Evolutionary conservation across 2,888 invertebrate species (phyloP).

Genomic region (Caenorhabditis afra): DNA sequence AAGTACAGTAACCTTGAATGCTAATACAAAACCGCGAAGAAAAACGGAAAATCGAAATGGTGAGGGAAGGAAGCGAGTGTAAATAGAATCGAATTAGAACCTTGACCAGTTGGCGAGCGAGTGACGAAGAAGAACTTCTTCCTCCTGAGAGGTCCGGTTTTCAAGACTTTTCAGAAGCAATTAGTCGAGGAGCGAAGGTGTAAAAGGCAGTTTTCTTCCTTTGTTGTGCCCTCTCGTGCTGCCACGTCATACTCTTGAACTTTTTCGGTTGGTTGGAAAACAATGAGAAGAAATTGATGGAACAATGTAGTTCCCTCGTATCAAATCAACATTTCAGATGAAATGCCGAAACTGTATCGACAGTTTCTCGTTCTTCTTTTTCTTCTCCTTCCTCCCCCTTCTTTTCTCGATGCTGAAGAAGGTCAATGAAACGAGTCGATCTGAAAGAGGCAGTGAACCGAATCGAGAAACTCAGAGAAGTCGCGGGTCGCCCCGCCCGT

Average conservation of each 20-base stretch:
- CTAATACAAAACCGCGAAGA: conserved; percentile 1
- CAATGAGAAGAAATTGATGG: not conserved
- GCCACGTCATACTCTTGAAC: conserved; percentile 8
- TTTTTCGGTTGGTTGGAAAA: not conserved
- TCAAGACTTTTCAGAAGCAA: conserved; percentile 16
- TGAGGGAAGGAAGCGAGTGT: conserved; percentile 20
- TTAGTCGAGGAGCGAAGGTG: conserved; percentile 1
- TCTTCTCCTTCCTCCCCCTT: too few species aligned
- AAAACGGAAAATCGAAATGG: conserved; percentile 12
- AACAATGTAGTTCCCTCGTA: conserved; percentile 9
- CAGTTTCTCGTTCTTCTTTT: conserved; percentile 1
- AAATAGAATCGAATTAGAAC: conserved; percentile 55
- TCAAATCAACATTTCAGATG: conserved; percentile 21
- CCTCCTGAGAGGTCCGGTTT: conserved; percentile 19
- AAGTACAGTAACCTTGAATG: conserved; percentile 44
- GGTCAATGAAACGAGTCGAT: conserved; percentile 18
- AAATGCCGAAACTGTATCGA: not conserved
- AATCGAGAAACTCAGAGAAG: conserved; percentile 13
- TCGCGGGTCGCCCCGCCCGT: conserved; percentile 23
- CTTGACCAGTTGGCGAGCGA: conserved; percentile 26
- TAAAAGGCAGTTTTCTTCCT: too few species aligned
- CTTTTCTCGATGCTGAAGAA: not conserved
- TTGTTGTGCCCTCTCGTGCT: not conserved
- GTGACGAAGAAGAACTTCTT: not conserved
- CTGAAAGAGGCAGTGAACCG: conserved; percentile 9